Base-by-base conservation (phyloP, 2,113 vertebrate genomes). In the Dissostichus mawsoni region DNA sequence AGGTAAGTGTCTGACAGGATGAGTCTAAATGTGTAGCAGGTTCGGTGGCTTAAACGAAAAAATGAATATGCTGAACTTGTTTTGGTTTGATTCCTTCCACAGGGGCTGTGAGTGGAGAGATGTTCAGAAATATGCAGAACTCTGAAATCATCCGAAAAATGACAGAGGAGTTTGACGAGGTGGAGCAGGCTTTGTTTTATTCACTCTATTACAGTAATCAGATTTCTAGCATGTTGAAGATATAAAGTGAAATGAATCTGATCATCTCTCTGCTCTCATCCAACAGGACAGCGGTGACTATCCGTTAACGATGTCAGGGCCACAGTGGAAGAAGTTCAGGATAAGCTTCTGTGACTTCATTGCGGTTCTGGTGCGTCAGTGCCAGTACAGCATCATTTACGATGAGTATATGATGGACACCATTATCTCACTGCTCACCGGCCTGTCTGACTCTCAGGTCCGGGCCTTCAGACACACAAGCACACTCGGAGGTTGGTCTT, bases 371-470 rank as follows among this genome's bases (percentile, higher is more conserved):
- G 97, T 99, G 76, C 96, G 98, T 65, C 98, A 99, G 52, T 99
- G 98, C 92, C 98, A 99, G 56, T 99, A 99, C 88, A 99, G 98
- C 93, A 99, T 99, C 93, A 99, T 99, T 93, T 99, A 99, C 80
- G 98, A 99, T 69, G 98, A 99, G 59, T 99, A 98, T 64, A 99
- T 99, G 97, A 99, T 99, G 98, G 98, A 99, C 82, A 98, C 97
- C 0, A 92, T 99, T 79, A 99, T 99, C 92, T 99, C 98, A 5
- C 96, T 99, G 74, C 97, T 99, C 58, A 99, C 98, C 1, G 98
- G 98, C 91, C 94, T 99, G 67, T 98, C 97, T 16, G 98, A 99
- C 93, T 99, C 98, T 0, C 98, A 99, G 92, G 98, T 99, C 93
- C 93, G 98, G 91, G 98, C 98, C 1, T 99, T 99, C 87, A 95